Conservation (phyloP, 2,888 invertebrate species). For the Pterobdella sp. region DNA sequence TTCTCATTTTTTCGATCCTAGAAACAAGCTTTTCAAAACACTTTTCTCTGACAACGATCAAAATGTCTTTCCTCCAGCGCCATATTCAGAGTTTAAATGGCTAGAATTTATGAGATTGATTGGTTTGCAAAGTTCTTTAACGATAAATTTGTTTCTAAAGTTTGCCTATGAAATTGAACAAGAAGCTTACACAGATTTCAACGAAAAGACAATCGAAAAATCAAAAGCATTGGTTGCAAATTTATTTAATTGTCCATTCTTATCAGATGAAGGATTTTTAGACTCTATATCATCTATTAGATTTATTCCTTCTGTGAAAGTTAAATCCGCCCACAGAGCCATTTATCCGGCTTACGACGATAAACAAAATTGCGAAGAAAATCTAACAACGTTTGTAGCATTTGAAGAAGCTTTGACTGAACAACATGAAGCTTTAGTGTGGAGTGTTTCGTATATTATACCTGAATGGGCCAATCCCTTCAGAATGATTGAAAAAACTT, state of each 20-base stretch:
- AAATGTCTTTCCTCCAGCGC: slow-evolving; percentile 37
- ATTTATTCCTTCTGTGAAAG: slow-evolving; percentile 37
- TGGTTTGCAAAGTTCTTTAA: slow-evolving; percentile 36
- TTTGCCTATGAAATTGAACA: slow-evolving; percentile 37
- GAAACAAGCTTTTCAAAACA: slow-evolving; percentile 37
- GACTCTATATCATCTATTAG: slow-evolving; percentile 34
- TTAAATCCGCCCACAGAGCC: slow-evolving; percentile 33
- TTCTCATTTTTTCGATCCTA: slow-evolving; percentile 37
- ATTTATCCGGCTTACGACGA: slow-evolving; percentile 34
- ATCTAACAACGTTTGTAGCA: slow-evolving; percentile 34
- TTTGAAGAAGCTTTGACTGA: slow-evolving; percentile 37
- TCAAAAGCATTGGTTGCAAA: slow-evolving; percentile 36
- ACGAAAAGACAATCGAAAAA: slow-evolving; percentile 37
- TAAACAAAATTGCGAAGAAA: slow-evolving; percentile 7
- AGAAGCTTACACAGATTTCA: slow-evolving; percentile 32
- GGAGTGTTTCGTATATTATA: slow-evolving; percentile 37
- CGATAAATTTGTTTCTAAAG: slow-evolving; percentile 34
- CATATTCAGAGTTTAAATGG: slow-evolving; percentile 39
- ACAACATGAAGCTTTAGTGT: slow-evolving; percentile 36
- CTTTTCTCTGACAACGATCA: slow-evolving; percentile 31
- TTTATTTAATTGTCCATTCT: slow-evolving; percentile 34
- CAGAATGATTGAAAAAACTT: slow-evolving; percentile 34
- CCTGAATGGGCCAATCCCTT: slow-evolving; percentile 40
- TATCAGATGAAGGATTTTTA: slow-evolving; percentile 34
- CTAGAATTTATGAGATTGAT: slow-evolving; percentile 36